Percentiles rank a stretch among this genome's conserved stretches.
Conservation (phyloP, 1,140 invertebrate species). For the Cotesia chilonis region DNA sequence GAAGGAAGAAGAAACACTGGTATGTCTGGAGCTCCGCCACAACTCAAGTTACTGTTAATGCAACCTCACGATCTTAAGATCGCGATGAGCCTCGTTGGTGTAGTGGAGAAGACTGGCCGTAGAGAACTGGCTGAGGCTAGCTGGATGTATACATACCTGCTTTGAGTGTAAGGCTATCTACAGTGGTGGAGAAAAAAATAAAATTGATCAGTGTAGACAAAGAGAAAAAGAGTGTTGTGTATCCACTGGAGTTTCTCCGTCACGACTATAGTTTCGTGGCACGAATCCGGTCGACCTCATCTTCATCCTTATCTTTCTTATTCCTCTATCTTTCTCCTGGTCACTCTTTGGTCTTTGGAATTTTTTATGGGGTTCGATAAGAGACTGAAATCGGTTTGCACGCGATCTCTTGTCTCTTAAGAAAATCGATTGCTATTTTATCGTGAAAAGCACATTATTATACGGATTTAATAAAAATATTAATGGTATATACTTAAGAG, state of each 20-base stretch:
- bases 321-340: neutral
- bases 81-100: slow-evolving; percentile 42
- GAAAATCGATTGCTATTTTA: neutral
- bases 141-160: too few species aligned
- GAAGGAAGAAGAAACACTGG: slow-evolving; percentile 13
- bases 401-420: slow-evolving; percentile 7
- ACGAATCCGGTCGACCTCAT: slow-evolving; percentile 17
- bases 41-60: slow-evolving; percentile 50
- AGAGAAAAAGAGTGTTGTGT: slow-evolving; percentile 12
- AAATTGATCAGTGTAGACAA: neutral
- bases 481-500: neutral
- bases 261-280: slow-evolving; percentile 23
- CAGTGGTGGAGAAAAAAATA: slow-evolving; percentile 10
- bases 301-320: neutral
- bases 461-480: neutral
- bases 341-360: neutral
- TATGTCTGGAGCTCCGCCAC: neutral
- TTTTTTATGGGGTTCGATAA: neutral
- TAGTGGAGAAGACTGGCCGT: slow-evolving; percentile 21
- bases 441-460: neutral
- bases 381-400: slow-evolving; percentile 12
- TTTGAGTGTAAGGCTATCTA: too few species aligned
- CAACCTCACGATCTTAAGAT: slow-evolving; percentile 53
- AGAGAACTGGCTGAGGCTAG: too few species aligned
- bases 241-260: slow-evolving; percentile 2